Evolutionary conservation across 2,797 vertebrate genomes (phyloP), one percentile per base, ranked within the genome.

Genomic region (Xenentodon cancila): DNA sequence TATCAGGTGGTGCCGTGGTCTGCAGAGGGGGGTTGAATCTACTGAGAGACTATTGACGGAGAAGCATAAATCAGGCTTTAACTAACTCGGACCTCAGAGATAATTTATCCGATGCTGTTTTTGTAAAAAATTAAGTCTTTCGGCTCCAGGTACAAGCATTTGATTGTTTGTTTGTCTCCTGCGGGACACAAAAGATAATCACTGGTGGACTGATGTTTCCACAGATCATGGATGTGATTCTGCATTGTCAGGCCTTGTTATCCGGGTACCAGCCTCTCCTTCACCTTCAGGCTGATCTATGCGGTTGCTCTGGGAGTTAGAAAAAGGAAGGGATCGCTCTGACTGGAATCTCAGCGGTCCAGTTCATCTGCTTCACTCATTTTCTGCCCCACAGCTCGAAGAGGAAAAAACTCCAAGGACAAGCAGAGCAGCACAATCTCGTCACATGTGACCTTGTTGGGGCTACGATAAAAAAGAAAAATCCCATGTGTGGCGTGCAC

Each of bases 271-370:
- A 51, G 45, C 46, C 73, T 0, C 70, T 59, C 58, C 44, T 63
- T 79, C 72, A 79, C 85, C 72, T 75, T 82, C 74, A 77, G 66
- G 51, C 57, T 73, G 83, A 91, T 87, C 72, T 79, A 72, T 65
- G 45, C 32, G 19, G 57, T 30, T 47, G 19, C 56, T 7, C 56
- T 19, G 12, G 45, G 34, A 40, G 13, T n/a, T 15, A 48, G 11
- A 49, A 53, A 65, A 53, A 65, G 19, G 34, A 53, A 60, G 18
- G 50, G n/a, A 20, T 61, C 30, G 4, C 57, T 77, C 60, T 48
- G 68, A 62, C 43, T 65, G 21, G 60, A 70, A 72, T 57, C 43
- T 27, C 30, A 69, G 32, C 57, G 42, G 54, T 57, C 69, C 68
- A 43, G 22, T 4, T 17, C 52, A 3, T 17, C 49, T 8, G 64